Evolutionary conservation across 2,888 invertebrate genomes (phyloP), one percentile per base, ranked within the genome.

Genomic region (Rugalucina vietnamica): DNA sequence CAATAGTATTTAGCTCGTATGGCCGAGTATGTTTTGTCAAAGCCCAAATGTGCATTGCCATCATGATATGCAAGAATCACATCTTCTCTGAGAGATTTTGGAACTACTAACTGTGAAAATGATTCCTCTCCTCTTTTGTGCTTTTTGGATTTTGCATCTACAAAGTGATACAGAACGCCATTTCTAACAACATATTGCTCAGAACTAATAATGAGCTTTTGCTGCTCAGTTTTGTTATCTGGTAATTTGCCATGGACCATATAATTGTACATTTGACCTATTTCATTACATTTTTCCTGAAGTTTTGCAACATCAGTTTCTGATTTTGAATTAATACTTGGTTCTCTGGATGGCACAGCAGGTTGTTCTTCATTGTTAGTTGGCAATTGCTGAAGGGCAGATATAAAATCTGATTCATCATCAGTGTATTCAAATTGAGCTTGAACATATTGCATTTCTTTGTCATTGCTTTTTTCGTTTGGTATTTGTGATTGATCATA

Each of bases 1-100:
- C 84, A 85, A 60, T 81, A 82, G 37, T 88, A 84, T 37, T 80
- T 83, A 24, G 50, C 5, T 27, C 81, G 69, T 24, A 83, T 78
- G 2, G 84, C 72, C 36, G 69, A 72, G 24, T 81, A 84, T 5
- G 82, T 82, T 49, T 82, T 81, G 3, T 81, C 81, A 73, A 81
- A 81, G 0, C 81, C 81, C 57, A 70, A 18, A 54, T 81, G 81
- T 24, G 76, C 81, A 43, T 76, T 70, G 4, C 43, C 70, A 39
- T 82, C 82, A 70, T 78, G 78, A 39, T 79, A 79, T 4, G 86
- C 71, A 27, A 29, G 8, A n/a, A 79, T 82, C 8, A 79, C 75
- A 54, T 82, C 71, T 39, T 69, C 39, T 18, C 82, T 74, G 8
- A 75, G 36, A 4, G 1, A n/a, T 27, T 43, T 69, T 21, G 82